These are phyloP conservation scores for Holacanthus passer DNA, from an alignment of 2,113 vertebrate species.

Conservation along the genomic window DNA sequence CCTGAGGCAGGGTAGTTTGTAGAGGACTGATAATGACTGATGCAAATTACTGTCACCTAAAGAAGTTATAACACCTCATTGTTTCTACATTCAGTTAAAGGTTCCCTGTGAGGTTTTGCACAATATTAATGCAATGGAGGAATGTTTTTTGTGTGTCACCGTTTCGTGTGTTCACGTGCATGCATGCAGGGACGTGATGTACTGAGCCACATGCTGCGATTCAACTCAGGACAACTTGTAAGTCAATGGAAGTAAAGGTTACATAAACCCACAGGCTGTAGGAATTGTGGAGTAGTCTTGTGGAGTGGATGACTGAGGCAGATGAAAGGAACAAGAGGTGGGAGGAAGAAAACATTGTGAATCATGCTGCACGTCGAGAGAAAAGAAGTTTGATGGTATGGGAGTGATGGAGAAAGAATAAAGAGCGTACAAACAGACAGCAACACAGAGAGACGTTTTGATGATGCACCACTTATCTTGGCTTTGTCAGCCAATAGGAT, in stretches of 20 bases:
- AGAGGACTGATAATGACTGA: too few relatives aligned
- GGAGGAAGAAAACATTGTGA: slow-evolving; percentile 47
- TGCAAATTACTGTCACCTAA: background rate
- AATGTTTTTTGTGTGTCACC: background rate
- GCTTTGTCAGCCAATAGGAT: slow-evolving; percentile 8
- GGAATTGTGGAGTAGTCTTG: slow-evolving; percentile 25
- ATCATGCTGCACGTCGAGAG: slow-evolving; percentile 18
- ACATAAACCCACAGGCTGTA: slow-evolving; percentile 29
- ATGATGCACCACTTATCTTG: slow-evolving; percentile 1
- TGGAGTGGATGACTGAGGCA: slow-evolving; percentile 47
- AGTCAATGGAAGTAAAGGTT: slow-evolving; percentile 43
- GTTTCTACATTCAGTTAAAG: background rate
- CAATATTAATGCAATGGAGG: too few relatives aligned
- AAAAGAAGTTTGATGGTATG: slow-evolving; percentile 28
- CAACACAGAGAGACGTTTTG: slow-evolving; percentile 1
- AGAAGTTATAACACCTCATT: background rate
- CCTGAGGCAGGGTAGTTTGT: background rate
- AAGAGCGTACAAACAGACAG: slow-evolving; percentile 13
- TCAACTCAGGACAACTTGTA: slow-evolving; percentile 6
- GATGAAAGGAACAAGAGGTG: slow-evolving; percentile 45
- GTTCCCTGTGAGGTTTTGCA: background rate
- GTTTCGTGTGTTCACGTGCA: background rate
- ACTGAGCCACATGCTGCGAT: background rate
- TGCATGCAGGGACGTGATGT: background rate
- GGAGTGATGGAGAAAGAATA: slow-evolving; percentile 35